phyloP scores from a whole-genome alignment of 2,113 vertebrate genomes.

The Scomber colias region DNA sequence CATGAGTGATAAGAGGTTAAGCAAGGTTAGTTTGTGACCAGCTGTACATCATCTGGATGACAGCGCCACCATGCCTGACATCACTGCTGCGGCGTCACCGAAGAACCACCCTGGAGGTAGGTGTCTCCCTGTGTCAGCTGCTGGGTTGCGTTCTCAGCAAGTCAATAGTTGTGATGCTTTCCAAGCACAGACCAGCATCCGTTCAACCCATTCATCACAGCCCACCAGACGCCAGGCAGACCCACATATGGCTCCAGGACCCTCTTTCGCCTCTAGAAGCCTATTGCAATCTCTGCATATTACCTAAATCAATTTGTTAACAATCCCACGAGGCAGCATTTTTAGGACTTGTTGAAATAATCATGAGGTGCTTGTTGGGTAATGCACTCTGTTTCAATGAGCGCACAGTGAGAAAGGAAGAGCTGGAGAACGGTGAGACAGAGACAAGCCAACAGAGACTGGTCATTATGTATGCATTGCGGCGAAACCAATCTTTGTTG shows the following conservation, averaged over 20 bases:
- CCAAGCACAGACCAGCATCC: conserved; percentile 66
- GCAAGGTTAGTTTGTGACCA: conserved; percentile 4
- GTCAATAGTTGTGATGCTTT: conserved; percentile 52
- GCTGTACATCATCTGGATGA: not conserved
- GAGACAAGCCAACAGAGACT: conserved; percentile 56
- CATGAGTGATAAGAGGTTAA: conserved; percentile 2
- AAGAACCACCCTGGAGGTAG: conserved; percentile 33
- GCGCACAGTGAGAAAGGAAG: conserved; percentile 53
- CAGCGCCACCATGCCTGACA: not conserved
- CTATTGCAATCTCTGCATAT: conserved; percentile 68
- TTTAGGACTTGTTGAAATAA: conserved; percentile 79
- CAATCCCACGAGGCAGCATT: conserved; percentile 66
- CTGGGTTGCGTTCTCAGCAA: conserved; percentile 42
- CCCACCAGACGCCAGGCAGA: conserved; percentile 61
- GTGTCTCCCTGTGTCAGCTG: conserved; percentile 50
- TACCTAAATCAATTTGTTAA: conserved; percentile 76
- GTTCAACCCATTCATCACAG: conserved; percentile 66
- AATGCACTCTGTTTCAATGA: conserved; percentile 73
- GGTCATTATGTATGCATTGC: conserved; percentile 78
- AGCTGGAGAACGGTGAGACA: conserved; percentile 34
- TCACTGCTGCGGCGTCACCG: conserved; percentile 3
- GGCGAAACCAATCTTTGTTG: conserved; percentile 79
- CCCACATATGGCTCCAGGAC: conserved; percentile 62
- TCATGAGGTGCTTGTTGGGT: conserved; percentile 78
- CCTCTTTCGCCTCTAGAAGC: conserved; percentile 49